Percentiles rank a stretch among this genome's conserved stretches.
phyloP scores from a whole-genome alignment of 1,140 invertebrate species.

The Drosophila triauraria region DNA sequence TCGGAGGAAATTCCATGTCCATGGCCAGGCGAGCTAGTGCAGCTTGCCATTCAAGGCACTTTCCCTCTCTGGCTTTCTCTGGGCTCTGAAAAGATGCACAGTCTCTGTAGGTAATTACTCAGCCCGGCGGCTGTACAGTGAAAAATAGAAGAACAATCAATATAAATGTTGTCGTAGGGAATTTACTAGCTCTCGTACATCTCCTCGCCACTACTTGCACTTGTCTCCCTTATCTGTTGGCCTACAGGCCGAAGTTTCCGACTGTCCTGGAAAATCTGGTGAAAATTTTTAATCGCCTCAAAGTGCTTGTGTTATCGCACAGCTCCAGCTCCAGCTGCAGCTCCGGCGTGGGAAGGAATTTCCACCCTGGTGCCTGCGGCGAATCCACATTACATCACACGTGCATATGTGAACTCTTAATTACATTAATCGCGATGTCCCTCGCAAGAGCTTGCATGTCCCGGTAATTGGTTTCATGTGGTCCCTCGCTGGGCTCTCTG shows the following conservation, averaged over 20 bases:
- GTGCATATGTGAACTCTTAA: slow-evolving; percentile 43
- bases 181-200: neutral
- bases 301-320: slow-evolving; percentile 56
- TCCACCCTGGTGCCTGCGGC: slow-evolving; percentile 27
- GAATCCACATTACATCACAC: slow-evolving; percentile 42
- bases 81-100: neutral
- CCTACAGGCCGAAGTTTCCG: neutral
- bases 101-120: neutral
- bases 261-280: slow-evolving; percentile 44
- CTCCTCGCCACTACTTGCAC: neutral
- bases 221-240: slow-evolving; percentile 7
- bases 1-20: neutral
- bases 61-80: slow-evolving; percentile 45
- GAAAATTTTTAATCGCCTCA: slow-evolving; percentile 60
- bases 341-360: slow-evolving; percentile 12
- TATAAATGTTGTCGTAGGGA: neutral
- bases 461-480: slow-evolving; percentile 41
- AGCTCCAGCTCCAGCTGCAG: slow-evolving; percentile 24
- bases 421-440: slow-evolving; percentile 55
- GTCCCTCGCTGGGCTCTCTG: slow-evolving; percentile 2
- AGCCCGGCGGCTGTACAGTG: neutral
- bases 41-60: slow-evolving; percentile 19
- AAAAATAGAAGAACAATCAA: neutral
- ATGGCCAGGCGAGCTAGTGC: slow-evolving; percentile 34
- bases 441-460: slow-evolving; percentile 25